phyloP scores from a whole-genome alignment of 2,888 invertebrate genomes.

The Argyra leucocephala region DNA sequence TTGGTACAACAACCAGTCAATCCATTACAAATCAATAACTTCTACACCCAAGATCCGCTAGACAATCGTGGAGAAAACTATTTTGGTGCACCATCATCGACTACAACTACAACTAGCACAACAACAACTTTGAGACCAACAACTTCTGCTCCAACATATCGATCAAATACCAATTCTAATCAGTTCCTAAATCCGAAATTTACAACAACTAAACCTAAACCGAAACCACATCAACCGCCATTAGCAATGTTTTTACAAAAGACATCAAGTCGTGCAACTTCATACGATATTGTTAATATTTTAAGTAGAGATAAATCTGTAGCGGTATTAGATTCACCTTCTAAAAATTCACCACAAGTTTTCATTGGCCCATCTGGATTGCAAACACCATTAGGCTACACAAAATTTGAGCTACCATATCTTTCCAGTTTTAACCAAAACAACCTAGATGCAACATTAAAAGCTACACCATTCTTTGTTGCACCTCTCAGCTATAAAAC shows the following conservation, averaged over 20 bases:
- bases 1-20: slow-evolving; percentile 36
- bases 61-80: slow-evolving; percentile 28
- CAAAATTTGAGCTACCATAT: slow-evolving; percentile 75
- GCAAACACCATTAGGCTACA: slow-evolving; percentile 59
- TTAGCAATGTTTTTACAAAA: slow-evolving; percentile 69
- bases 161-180: slow-evolving; percentile 28
- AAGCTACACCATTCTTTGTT: slow-evolving; percentile 72
- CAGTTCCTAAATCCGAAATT: slow-evolving; percentile 31
- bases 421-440: slow-evolving; percentile 61
- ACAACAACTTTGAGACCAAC: slow-evolving; percentile 36
- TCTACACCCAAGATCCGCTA: slow-evolving; percentile 37
- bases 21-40: slow-evolving; percentile 45
- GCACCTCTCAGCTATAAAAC: slow-evolving; percentile 75
- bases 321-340: slow-evolving; percentile 65
- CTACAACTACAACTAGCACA: slow-evolving; percentile 25
- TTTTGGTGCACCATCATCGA: slow-evolving; percentile 20
- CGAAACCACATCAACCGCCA: slow-evolving; percentile 74
- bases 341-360: slow-evolving; percentile 59
- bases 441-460: slow-evolving; percentile 60
- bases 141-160: slow-evolving; percentile 36
- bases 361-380: slow-evolving; percentile 74
- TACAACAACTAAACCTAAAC: slow-evolving; percentile 51
- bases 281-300: slow-evolving; percentile 60
- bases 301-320: slow-evolving; percentile 64
- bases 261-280: slow-evolving; percentile 43